Evolutionary conservation across 2,113 vertebrate genomes (phyloP).

Genomic region (Erythrolamprus reginae): DNA sequence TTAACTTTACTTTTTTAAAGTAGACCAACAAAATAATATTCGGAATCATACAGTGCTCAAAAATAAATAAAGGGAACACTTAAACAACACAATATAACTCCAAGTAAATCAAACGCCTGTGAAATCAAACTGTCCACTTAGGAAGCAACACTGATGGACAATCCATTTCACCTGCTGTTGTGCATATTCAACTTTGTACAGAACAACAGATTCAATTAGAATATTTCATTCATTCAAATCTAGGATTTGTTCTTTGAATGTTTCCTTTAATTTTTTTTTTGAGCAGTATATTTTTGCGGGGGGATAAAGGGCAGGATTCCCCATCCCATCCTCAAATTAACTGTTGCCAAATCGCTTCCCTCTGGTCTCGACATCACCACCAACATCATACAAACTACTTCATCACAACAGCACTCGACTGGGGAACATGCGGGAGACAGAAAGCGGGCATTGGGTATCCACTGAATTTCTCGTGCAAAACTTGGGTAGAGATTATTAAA

Average conservation of each 20-base stretch:
- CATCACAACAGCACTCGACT: slow-evolving; percentile 62
- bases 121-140: no score
- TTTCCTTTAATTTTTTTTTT: no score
- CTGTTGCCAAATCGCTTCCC: slow-evolving; percentile 50
- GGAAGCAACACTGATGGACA: no score
- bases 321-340: neutral
- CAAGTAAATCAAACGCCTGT: no score
- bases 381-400: slow-evolving; percentile 29
- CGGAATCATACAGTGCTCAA: no score
- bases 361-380: slow-evolving; percentile 53
- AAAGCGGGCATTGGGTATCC: slow-evolving; percentile 57
- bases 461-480: slow-evolving; percentile 44
- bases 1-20: neutral
- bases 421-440: slow-evolving; percentile 52
- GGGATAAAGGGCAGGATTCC: neutral
- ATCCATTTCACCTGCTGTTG: no score
- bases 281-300: slow-evolving; percentile 6
- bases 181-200: no score
- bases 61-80: no score
- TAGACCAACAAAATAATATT: slow-evolving; percentile 36
- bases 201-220: no score
- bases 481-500: slow-evolving; percentile 54
- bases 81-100: no score
- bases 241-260: no score
- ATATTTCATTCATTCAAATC: no score